phyloP scores from a whole-genome alignment of 2,888 invertebrate genomes.

The Agrotis exclamationis region DNA sequence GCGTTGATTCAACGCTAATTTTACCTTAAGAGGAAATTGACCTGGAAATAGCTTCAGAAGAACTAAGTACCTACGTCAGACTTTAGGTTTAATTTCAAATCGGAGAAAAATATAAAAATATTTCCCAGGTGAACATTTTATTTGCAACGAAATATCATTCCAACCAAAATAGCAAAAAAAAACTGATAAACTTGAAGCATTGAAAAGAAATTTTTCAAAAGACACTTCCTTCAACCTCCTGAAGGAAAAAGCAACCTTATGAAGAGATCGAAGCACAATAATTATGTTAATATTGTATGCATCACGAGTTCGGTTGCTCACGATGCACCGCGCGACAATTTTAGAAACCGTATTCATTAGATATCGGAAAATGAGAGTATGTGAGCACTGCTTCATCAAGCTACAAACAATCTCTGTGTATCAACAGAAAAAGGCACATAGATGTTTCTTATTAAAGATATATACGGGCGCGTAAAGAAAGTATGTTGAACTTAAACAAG shows the following conservation, averaged over 20 bases:
- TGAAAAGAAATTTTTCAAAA: not conserved
- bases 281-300: constrained; percentile 30
- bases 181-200: not conserved
- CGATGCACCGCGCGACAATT: constrained; percentile 22
- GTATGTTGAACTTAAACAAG: constrained; percentile 86
- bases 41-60: not conserved
- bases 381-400: constrained; percentile 46
- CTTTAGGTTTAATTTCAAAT: not conserved
- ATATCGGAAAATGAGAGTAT: constrained; percentile 48
- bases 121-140: not conserved
- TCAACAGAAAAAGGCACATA: constrained; percentile 13
- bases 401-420: constrained; percentile 43
- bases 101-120: not conserved
- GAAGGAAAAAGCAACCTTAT: constrained; percentile 16
- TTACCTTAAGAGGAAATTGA: constrained; percentile 21
- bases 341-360: constrained; percentile 53
- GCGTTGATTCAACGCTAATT: constrained; percentile 57
- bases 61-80: not conserved
- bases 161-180: not conserved
- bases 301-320: constrained; percentile 19
- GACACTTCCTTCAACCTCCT: not conserved
- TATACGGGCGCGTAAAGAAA: constrained; percentile 64
- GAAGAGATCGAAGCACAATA: constrained; percentile 26
- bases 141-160: not conserved
- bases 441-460: constrained; percentile 56